Evolutionary conservation across 2,797 vertebrate genomes (phyloP).

Genomic region (Molossus alvarezi): DNA sequence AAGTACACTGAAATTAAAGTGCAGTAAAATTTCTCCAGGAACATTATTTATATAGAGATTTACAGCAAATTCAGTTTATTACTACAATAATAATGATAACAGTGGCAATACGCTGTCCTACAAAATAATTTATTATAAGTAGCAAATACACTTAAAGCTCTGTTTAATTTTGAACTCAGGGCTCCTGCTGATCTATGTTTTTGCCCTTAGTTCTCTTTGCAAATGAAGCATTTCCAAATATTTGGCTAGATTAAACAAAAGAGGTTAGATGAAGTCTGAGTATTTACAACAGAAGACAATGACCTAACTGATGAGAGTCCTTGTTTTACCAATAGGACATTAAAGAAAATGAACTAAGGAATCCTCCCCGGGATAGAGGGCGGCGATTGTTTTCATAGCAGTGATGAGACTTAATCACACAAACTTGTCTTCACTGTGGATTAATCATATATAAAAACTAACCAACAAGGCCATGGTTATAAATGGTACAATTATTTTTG

Average conservation of each 20-base stretch:
- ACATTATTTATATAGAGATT: slow-evolving; percentile 55
- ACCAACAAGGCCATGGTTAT: background rate
- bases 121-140: slow-evolving; percentile 31
- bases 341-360: slow-evolving; percentile 26
- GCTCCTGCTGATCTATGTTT: background rate
- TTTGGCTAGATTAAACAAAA: background rate
- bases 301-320: background rate
- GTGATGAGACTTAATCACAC: background rate
- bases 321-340: background rate
- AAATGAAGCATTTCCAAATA: background rate
- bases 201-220: background rate
- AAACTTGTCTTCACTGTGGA: background rate
- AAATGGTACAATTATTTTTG: background rate
- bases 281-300: background rate
- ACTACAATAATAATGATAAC: slow-evolving; percentile 10
- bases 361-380: background rate
- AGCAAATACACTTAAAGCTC: background rate
- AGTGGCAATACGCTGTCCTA: background rate
- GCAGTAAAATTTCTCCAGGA: background rate
- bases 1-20: slow-evolving; percentile 43
- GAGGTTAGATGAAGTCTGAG: background rate
- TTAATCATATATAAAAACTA: background rate
- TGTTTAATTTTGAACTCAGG: background rate
- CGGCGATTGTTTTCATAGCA: background rate
- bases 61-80: slow-evolving; percentile 40